Base-by-base conservation (phyloP, 2,113 vertebrate species). In the Plecotus auritus region DNA sequence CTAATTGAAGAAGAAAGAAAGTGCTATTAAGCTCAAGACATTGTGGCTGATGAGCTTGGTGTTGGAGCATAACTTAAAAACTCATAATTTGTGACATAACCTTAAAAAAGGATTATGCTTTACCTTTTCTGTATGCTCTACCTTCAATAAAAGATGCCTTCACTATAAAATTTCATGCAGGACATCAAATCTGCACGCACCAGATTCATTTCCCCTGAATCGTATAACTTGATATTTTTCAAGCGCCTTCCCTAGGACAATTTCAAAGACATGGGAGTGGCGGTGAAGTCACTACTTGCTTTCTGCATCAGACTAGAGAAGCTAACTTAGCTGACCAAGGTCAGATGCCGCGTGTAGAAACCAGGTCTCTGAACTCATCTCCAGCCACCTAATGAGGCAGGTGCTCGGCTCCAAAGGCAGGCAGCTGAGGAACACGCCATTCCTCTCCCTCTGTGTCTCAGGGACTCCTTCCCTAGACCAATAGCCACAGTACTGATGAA, bases 1-100 rank as follows among this genome's bases (percentile, higher is more conserved):
- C 83, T 85, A 82, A 93, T 49, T 77, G 85, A 87, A 93, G 77
- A 88, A 85, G 51, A n/a, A 88, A 77, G 61, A 69, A 47, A 49
- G n/a, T 22, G 35, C 83, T 56, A 67, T 76, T 85, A 85, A 84
- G 66, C 17, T 56, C 22, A 35, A 49, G 30, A 8, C 17, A 40
- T 23, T 64, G 69, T 73, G 59, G 42, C 11, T 74, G 5, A 49
- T 37, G 61, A 96, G 22, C 7, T 91, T 51, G 61, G 30, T 54
- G 73, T 51, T 51, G 11, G 49, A 40, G n/a, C 17, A 56, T 49
- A 66, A 90, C 14, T 80, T 70, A 37, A 82, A 83, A 88, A 88
- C 13, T 40, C 32, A 61, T 16, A 49, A 87, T 37, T 73, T 92
- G 82, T 61, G 28, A 7, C 23, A 18, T 23, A 37, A 78, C 26